A percentile compares a stretch with the other conserved stretches of the same genome.
These are phyloP conservation scores for Paracentrotus lividus DNA, from an alignment of 53 echinoderm and acorn worm genomes.

Conservation along the genomic window DNA sequence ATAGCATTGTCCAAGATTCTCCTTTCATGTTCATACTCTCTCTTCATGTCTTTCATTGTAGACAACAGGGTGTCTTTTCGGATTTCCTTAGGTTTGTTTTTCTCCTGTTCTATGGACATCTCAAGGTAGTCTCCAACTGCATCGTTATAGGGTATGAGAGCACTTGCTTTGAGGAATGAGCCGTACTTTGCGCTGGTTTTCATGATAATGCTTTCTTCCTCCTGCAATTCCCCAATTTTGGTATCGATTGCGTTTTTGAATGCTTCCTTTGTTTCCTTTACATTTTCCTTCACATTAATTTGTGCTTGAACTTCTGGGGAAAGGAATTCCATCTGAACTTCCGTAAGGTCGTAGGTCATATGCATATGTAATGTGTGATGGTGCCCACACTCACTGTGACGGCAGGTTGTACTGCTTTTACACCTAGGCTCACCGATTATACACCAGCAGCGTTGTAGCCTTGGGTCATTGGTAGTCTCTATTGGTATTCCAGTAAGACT, in stretches of 20 bases:
- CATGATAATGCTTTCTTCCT: neutral
- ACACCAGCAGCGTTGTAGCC: neutral
- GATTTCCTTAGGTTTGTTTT: neutral
- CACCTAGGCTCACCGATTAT: neutral
- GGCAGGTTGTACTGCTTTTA: neutral
- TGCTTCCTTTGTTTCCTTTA: neutral
- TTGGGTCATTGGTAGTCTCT: neutral
- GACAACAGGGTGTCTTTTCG: neutral
- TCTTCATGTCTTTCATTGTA: constrained; percentile 30
- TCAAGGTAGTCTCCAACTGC: constrained; percentile 70
- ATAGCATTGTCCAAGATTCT: neutral
- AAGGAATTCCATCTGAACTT: neutral
- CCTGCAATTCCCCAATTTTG: neutral
- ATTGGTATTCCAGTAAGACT: neutral
- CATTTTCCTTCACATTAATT: neutral
- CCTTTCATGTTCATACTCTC: neutral
- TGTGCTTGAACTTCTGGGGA: neutral
- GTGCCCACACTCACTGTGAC: neutral
- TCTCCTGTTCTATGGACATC: constrained; percentile 50
- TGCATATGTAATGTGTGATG: neutral
- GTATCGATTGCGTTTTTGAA: neutral
- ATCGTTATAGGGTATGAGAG: constrained; percentile 65
- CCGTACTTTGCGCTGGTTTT: constrained; percentile 1
- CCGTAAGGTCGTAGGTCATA: neutral
- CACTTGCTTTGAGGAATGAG: constrained; percentile 47